A percentile compares a stretch with the other conserved stretches of the same genome.
These are phyloP conservation scores for Aplochiton taeniatus DNA, from an alignment of 2,797 vertebrate species.

Conservation along the genomic window DNA sequence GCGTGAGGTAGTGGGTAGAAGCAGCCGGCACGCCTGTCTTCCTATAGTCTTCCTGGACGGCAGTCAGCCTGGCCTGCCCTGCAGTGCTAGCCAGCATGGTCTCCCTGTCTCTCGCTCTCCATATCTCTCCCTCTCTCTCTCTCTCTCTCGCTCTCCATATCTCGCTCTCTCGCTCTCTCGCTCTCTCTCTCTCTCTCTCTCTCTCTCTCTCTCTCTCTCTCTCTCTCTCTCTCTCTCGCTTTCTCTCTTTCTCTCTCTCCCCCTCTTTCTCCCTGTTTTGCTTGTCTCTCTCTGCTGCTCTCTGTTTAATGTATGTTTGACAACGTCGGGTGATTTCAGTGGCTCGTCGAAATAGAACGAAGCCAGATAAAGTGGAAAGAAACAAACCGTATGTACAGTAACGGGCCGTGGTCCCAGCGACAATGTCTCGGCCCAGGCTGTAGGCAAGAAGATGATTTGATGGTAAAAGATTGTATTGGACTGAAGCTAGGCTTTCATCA, in stretches of 20 bases:
- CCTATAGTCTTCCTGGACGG: not conserved
- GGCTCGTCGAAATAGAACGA: not conserved
- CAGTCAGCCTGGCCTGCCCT: not conserved
- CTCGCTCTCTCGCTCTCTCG: not conserved
- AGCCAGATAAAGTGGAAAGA: not conserved
- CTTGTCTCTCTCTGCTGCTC: not conserved
- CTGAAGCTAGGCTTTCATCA: too few relatives aligned
- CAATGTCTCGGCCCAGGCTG: too few relatives aligned
- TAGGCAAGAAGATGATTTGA: too few relatives aligned
- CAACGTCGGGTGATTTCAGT: too few relatives aligned
- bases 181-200: slow-evolving; percentile 5
- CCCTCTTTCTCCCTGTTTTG: slow-evolving; percentile 29
- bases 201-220: slow-evolving; percentile 1
- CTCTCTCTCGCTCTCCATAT: not conserved
- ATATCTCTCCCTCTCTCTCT: not conserved
- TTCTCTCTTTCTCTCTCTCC: not conserved
- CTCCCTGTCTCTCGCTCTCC: not conserved
- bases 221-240: not conserved
- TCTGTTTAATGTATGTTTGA: too few relatives aligned
- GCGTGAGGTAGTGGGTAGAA: slow-evolving; percentile 50
- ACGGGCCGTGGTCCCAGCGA: too few relatives aligned
- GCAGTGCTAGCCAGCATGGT: too few relatives aligned
- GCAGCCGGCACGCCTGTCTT: not conserved
- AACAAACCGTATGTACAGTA: too few relatives aligned
- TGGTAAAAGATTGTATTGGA: too few relatives aligned